Evolutionary conservation across 2,113 vertebrate genomes (phyloP).

Genomic region (Apeltes quadracus): DNA sequence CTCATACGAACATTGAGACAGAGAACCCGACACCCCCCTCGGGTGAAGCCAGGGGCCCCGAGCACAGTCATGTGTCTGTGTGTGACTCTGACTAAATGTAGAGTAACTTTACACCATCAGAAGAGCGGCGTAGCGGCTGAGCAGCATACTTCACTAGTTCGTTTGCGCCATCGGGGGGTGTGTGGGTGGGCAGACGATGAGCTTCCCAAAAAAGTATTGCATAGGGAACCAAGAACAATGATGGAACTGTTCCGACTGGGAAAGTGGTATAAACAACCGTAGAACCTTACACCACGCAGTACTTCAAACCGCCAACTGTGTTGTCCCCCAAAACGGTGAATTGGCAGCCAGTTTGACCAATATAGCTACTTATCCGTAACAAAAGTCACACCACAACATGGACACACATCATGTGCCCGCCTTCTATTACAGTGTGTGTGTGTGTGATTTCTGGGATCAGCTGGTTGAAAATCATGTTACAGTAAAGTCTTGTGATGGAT

Average conservation of each 20-base stretch:
- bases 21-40: conserved; percentile 71
- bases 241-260: not conserved
- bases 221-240: conserved; percentile 30
- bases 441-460: conserved; percentile 21
- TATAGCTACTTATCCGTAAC: too few relatives aligned
- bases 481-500: conserved; percentile 41
- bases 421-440: conserved; percentile 10
- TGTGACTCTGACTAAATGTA: conserved; percentile 70
- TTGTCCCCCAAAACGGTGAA: conserved; percentile 21
- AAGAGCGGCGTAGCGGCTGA: conserved; percentile 36
- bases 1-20: conserved; percentile 31
- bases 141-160: conserved; percentile 17
- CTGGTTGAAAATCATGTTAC: conserved; percentile 49
- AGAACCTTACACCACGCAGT: not conserved
- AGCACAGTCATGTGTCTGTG: conserved; percentile 56
- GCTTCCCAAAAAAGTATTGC: conserved; percentile 33
- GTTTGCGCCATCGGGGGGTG: not conserved
- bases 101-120: conserved; percentile 72
- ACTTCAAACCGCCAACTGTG: conserved; percentile 21
- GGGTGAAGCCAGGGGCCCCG: conserved; percentile 56
- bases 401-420: conserved; percentile 31
- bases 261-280: not conserved
- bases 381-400: conserved; percentile 33
- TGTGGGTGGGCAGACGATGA: conserved; percentile 9
- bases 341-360: not conserved